Evolutionary conservation across 1,140 invertebrate species (phyloP), one percentile per base, ranked within the genome.

Genomic region (Formica exsecta): DNA sequence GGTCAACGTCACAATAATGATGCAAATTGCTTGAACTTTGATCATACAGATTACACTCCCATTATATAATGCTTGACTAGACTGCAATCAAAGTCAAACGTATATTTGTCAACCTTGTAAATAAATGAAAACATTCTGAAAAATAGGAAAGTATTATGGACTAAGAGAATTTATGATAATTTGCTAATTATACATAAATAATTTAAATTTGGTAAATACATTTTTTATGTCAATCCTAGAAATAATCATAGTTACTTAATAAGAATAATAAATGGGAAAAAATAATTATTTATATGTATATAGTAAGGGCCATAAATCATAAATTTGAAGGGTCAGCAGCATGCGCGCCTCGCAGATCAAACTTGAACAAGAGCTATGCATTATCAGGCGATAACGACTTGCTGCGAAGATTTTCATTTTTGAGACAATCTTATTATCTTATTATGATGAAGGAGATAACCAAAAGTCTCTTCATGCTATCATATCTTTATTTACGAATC

Each of bases 21-120:
- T 81, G 92, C 91, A 13, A 87, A 94, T 0, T 96, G 95, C 76
- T 91, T 96, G 41, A 96, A 96, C 84, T 85, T 96, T 74, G 95
- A 96, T 83, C 88, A 95, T 25, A 93, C 95, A 38, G 94, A 95
- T 76, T 59, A 87, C 41, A 65, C 71, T 11, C 86, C 91, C 3
- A 68, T 91, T 16, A 73, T 91, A 8, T 91, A 91, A 22, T 22
- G 22, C 22, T 54, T 86, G 86, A 41, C 71, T 91, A 0, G 44
- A 79, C 22, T 91, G 91, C 11, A 74, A 83, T n/a, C 84, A 54
- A 19, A 70, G 61, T 38, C 89, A 89, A 76, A 77, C 71, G 7
- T 90, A 85, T 44, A 68, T 91, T 32, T 91, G 91, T 73, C 89
- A 90, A 54, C 48, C 81, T 68, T 36, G 89, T 89, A 74, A 91